phyloP scores from a whole-genome alignment of 2,113 vertebrate genomes.

The Stictonetta naevosa region DNA sequence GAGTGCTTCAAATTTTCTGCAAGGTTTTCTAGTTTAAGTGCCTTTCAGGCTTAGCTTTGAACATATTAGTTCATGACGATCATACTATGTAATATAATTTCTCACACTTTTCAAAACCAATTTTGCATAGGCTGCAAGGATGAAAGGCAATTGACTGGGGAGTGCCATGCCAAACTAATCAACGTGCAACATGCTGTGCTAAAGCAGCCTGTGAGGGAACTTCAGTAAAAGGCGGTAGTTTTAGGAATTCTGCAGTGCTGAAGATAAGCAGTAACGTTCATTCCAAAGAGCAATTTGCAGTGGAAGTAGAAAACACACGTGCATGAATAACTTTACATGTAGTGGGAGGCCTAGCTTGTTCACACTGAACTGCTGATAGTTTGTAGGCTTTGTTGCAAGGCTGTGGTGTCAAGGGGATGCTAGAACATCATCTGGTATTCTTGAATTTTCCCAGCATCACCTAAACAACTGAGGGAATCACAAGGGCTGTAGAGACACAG shows the following conservation, averaged over 20 bases:
- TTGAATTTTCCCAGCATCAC: neutral
- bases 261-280: constrained; percentile 11
- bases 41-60: neutral
- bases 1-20: neutral
- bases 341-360: neutral
- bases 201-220: neutral
- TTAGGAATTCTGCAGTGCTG: constrained; percentile 15
- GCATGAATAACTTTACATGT: neutral
- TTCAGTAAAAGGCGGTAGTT: neutral
- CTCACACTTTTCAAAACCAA: neutral
- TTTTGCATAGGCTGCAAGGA: neutral
- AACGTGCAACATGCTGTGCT: neutral
- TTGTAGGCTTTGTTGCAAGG: neutral
- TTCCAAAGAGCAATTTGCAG: neutral
- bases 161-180: neutral
- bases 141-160: neutral
- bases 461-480: neutral
- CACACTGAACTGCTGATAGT: neutral
- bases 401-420: neutral
- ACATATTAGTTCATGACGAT: neutral
- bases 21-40: neutral
- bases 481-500: neutral
- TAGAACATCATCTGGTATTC: neutral
- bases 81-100: accelerated
- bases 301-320: neutral